Evolutionary conservation across 2,113 vertebrate genomes (phyloP), one percentile per base, ranked within the genome.

Genomic region (Charadrius vociferus): DNA sequence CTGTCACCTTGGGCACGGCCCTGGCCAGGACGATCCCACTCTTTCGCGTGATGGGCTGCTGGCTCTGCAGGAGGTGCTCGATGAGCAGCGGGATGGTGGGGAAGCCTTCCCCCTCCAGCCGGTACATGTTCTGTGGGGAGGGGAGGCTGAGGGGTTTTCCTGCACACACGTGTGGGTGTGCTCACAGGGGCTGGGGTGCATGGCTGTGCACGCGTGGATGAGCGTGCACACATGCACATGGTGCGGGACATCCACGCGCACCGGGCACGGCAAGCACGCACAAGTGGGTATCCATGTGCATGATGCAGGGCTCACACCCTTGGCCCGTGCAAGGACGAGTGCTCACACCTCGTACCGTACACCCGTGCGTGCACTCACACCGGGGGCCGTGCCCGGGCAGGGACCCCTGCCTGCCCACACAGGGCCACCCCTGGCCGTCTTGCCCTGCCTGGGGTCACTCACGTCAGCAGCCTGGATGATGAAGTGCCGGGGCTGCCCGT

Each of bases 71-170:
- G 39, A 99, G 98, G 79, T 99, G 97, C 91, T 99, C 97, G 9
- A 99, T 86, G 67, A 99, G 98, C 97, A 99, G 97, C 0, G 99
- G 99, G 82, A 99, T 95, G 41, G 98, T 99, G 90, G 96, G 91
- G 81, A 99, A 99, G n/a, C 98, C 92, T 0, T 99, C 99, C 9
- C 99, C 99, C 88, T 99, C 99, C 95, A 99, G 98, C 30, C 99
- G 99, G 96, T 99, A 99, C 95, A 99, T 67, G 95, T 99, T 99
- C 99, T 99, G 96, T 1, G 6, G 81, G 43, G 14, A 18, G 13
- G 37, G 12, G 52, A 68, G 10, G 11, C 43, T 10, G 3, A 12
- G 34, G 27, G 21, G 39, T 15, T 81, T 12, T 10, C 21, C 58
- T 39, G 32, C 45, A 27, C 17, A 12, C 78, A 13, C 18, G 1